Evolutionary conservation across 2,888 invertebrate species (phyloP).

Genomic region (Mimachlamys varia): DNA sequence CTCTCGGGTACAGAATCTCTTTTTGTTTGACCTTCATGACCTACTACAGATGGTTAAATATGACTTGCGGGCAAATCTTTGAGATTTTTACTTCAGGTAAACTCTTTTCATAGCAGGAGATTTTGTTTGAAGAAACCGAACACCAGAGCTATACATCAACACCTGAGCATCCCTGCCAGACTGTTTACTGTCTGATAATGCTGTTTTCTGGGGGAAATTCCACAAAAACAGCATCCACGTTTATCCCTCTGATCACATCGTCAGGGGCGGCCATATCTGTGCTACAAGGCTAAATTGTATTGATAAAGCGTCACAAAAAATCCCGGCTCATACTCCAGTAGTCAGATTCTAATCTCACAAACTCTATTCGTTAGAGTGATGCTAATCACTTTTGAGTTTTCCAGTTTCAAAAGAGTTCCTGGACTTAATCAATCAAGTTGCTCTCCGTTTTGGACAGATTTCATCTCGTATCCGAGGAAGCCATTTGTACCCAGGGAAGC

Average conservation of each 20-base stretch:
- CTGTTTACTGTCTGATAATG: constrained; percentile 15
- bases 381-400: constrained; percentile 36
- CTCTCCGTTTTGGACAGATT: constrained; percentile 34
- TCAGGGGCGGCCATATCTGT: constrained; percentile 20
- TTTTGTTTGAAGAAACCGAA: constrained; percentile 26
- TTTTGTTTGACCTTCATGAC: not conserved
- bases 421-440: constrained; percentile 20
- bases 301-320: constrained; percentile 31
- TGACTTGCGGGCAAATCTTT: not conserved
- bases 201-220: not conserved
- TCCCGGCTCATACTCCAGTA: constrained; percentile 13
- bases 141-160: constrained; percentile 25
- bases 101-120: constrained; percentile 17
- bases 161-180: not conserved
- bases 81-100: constrained; percentile 34
- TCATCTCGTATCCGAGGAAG: constrained; percentile 30
- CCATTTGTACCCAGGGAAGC: constrained; percentile 36
- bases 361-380: constrained; percentile 31
- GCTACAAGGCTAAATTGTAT: constrained; percentile 31
- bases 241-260: constrained; percentile 25
- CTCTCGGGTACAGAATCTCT: not conserved
- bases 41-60: not conserved
- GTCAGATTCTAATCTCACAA: constrained; percentile 15
- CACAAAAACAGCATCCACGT: constrained; percentile 11
- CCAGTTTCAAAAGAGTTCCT: constrained; percentile 36